phyloP scores from a whole-genome alignment of 1,140 invertebrate species.

The Brachionus rotundiformis region DNA sequence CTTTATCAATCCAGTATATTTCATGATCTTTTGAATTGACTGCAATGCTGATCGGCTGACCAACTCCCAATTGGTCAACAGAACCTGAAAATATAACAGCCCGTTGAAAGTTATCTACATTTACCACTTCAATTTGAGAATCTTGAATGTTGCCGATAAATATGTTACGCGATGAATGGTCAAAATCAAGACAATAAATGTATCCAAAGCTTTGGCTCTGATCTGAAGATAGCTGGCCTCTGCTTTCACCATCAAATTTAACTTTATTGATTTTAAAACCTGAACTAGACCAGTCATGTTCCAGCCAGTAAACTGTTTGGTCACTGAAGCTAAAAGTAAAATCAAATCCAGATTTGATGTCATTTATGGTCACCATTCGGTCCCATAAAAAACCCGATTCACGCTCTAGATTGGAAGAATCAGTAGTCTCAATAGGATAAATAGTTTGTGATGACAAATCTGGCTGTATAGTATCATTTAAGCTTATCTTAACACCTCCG shows the following conservation, averaged over 20 bases:
- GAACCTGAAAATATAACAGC: slow-evolving; percentile 6
- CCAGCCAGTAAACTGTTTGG: slow-evolving; percentile 34
- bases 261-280: slow-evolving; percentile 76
- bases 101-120: slow-evolving; percentile 64
- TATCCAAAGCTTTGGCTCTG: slow-evolving; percentile 77
- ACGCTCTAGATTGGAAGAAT: not conserved
- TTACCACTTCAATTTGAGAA: slow-evolving; percentile 86
- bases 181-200: slow-evolving; percentile 86
- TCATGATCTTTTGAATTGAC: slow-evolving; percentile 66
- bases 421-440: not conserved
- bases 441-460: not conserved
- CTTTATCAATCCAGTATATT: slow-evolving; percentile 93
- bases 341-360: slow-evolving; percentile 25
- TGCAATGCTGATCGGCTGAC: not conserved
- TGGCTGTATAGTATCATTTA: slow-evolving; percentile 6
- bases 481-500: not conserved
- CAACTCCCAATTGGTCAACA: not conserved
- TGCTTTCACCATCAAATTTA: slow-evolving; percentile 81
- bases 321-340: slow-evolving; percentile 9
- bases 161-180: slow-evolving; percentile 92
- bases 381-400: slow-evolving; percentile 57
- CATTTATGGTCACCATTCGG: slow-evolving; percentile 56
- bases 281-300: slow-evolving; percentile 15
- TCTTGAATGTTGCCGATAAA: slow-evolving; percentile 87
- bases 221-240: slow-evolving; percentile 75